Evolutionary conservation across 2,888 invertebrate species (phyloP), one percentile per base, ranked within the genome.

Genomic region (Eulithis prunata): DNA sequence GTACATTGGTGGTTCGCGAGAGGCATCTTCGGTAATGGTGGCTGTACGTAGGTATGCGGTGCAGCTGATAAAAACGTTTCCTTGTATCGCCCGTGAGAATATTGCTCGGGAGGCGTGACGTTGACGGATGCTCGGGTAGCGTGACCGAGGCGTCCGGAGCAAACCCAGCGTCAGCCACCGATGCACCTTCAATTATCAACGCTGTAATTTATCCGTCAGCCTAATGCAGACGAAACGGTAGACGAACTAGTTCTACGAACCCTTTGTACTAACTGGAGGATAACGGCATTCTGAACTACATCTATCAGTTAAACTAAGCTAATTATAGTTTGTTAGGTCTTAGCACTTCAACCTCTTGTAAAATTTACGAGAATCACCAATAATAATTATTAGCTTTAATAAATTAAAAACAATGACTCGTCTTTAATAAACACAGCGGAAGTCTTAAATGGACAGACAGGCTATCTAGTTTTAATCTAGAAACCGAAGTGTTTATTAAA

Each of bases 31-130:
- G 77, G 82, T 86, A 86, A 89, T 87, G 82, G 86, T 83, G 85
- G 82, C 82, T 82, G 85, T 83, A 79, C 78, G 81, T 84, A 86
- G 81, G 82, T 78, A 77, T 41, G 41, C 41, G 41, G 57, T 54
- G 47, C 13, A 47, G 32, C 53, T 49, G 86, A 85, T 89, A 88
- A 86, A 85, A 88, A 85, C 83, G 80, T 81, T 89, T 87, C 84
- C 85, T 85, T 75, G 82, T 82, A 77, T 79, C 79, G 79, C 77
- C 84, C 81, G 86, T 87, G 88, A 82, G 87, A 88, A 86, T 81
- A 82, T 78, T 80, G 81, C 75, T 74, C 75, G 75, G 79, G 74
- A 72, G 77, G 79, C 78, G 79, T 81, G 88, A 87, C 87, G 83
- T 81, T 89, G 88, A 90, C 83, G 81, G 81, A 89, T 89, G 82